phyloP scores from a whole-genome alignment of 2,113 vertebrate species.

The Myxocyprinus asiaticus region DNA sequence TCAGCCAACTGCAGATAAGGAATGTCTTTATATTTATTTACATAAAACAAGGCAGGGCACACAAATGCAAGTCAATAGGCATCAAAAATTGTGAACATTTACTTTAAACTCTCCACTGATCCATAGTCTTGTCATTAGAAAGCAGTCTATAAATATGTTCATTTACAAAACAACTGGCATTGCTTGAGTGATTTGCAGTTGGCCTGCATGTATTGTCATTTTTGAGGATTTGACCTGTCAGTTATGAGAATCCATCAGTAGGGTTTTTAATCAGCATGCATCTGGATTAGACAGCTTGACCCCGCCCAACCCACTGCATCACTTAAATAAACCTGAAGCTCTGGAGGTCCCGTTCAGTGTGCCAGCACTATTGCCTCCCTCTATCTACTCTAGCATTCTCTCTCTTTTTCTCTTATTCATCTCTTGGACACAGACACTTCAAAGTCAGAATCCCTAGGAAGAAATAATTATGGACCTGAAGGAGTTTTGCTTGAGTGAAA shows the following conservation, averaged over 20 bases:
- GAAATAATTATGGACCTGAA: conserved; percentile 58
- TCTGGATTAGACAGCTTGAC: conserved; percentile 59
- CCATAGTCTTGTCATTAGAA: background rate
- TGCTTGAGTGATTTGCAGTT: background rate
- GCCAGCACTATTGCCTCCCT: conserved; percentile 21
- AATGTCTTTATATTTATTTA: conserved; percentile 48
- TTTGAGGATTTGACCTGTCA: conserved; percentile 48
- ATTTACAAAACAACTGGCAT: background rate
- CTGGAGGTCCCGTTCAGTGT: conserved; percentile 18
- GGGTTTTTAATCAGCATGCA: conserved; percentile 47
- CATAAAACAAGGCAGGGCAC: conserved; percentile 43
- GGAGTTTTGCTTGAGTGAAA: conserved; percentile 56
- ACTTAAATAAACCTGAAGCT: conserved; percentile 56
- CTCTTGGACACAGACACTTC: background rate
- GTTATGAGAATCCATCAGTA: conserved; percentile 41
- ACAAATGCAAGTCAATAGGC: too few relatives aligned
- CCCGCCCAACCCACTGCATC: conserved; percentile 51
- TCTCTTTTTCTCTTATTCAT: background rate
- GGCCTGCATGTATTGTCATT: conserved; percentile 1
- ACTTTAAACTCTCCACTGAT: too few relatives aligned
- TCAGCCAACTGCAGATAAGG: conserved; percentile 32
- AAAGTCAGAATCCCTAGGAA: background rate
- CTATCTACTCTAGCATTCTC: background rate
- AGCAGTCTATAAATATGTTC: background rate
- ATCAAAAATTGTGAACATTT: background rate